A percentile compares a stretch with the other conserved stretches of the same genome.
These are phyloP conservation scores for Trissolcus brochymenae DNA, from an alignment of 2,888 invertebrate genomes.

Conservation along the genomic window DNA sequence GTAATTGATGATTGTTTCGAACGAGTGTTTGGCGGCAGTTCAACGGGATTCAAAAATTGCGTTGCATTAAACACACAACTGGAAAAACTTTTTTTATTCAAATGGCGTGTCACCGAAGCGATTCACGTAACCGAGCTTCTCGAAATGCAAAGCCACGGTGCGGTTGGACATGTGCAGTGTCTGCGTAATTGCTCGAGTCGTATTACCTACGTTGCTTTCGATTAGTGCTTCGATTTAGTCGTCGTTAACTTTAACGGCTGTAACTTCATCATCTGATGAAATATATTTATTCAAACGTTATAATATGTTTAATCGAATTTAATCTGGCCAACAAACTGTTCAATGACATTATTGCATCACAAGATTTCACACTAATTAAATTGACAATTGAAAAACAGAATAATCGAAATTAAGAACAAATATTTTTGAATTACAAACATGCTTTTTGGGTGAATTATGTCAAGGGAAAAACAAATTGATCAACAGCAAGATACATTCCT, in stretches of 20 bases:
- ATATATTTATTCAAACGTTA: slow-evolving; percentile 5
- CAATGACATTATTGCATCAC: too few relatives aligned
- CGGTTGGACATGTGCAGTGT: slow-evolving; percentile 32
- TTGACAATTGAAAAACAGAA: too few relatives aligned
- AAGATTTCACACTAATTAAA: too few relatives aligned
- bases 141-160: slow-evolving; percentile 28
- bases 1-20: too few relatives aligned
- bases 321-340: too few relatives aligned
- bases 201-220: slow-evolving; percentile 36
- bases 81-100: slow-evolving; percentile 8
- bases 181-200: slow-evolving; percentile 40
- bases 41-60: background rate
- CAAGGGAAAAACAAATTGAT: too few relatives aligned
- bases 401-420: too few relatives aligned
- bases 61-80: slow-evolving; percentile 2
- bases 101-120: slow-evolving; percentile 19
- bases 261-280: slow-evolving; percentile 15
- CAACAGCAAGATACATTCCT: too few relatives aligned
- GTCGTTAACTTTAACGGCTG: slow-evolving; percentile 31
- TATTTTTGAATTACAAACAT: too few relatives aligned
- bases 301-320: background rate
- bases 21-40: too few relatives aligned
- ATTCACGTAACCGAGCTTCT: slow-evolving; percentile 21
- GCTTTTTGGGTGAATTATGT: too few relatives aligned
- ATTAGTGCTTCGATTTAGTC: slow-evolving; percentile 39